Evolutionary conservation across 2,113 vertebrate genomes (phyloP).

Genomic region (Mugil cephalus): DNA sequence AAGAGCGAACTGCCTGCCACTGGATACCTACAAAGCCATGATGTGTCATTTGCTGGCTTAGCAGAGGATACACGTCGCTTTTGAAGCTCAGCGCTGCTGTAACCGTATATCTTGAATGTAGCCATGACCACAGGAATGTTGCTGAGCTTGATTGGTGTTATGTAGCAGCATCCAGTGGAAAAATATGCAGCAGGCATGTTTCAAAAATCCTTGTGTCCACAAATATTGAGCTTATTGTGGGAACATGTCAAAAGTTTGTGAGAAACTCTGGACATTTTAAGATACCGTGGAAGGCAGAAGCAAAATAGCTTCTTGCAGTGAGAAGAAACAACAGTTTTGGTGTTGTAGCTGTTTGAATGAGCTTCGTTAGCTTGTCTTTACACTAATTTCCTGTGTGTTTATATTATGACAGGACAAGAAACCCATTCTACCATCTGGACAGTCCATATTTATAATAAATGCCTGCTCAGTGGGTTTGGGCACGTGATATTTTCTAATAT

Average conservation of each 20-base stretch:
- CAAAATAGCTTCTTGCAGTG: slow-evolving; percentile 13
- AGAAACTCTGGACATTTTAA: slow-evolving; percentile 31
- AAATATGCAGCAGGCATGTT: slow-evolving; percentile 59
- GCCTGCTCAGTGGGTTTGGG: neutral
- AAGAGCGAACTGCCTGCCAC: slow-evolving; percentile 39
- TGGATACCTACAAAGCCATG: slow-evolving; percentile 51
- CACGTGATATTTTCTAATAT: slow-evolving; percentile 12
- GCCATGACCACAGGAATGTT: slow-evolving; percentile 65
- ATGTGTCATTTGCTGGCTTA: slow-evolving; percentile 61
- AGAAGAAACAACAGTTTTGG: neutral
- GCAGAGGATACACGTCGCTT: slow-evolving; percentile 51
- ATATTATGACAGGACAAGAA: slow-evolving; percentile 33
- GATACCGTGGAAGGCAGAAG: slow-evolving; percentile 16
- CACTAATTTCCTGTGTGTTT: neutral
- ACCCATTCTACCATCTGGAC: slow-evolving; percentile 1
- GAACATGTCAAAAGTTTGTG: slow-evolving; percentile 38
- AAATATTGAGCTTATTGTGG: slow-evolving; percentile 56
- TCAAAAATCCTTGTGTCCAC: slow-evolving; percentile 59
- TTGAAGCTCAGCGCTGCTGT: slow-evolving; percentile 59
- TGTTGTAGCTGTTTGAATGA: slow-evolving; percentile 7
- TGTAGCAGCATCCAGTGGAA: slow-evolving; percentile 59
- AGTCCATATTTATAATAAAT: slow-evolving; percentile 14
- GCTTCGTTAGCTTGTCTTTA: slow-evolving; percentile 11
- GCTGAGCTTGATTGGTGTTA: slow-evolving; percentile 56
- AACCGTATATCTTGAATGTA: slow-evolving; percentile 62